Base-by-base conservation (phyloP, 2,888 invertebrate genomes). In the Tetheella fluctuosa region DNA sequence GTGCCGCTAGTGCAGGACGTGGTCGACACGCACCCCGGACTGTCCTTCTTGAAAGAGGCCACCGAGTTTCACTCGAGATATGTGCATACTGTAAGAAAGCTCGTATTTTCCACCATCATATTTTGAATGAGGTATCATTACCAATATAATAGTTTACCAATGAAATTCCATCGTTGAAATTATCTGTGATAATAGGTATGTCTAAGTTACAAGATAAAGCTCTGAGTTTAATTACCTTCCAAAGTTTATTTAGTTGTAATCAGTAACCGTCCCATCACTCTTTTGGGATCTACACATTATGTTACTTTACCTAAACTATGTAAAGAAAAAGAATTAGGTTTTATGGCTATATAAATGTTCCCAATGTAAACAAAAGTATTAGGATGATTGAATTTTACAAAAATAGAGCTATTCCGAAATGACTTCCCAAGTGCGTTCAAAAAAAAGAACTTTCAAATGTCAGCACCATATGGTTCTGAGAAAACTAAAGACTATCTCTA, bases 41-140 rank as follows among this genome's bases (percentile, higher is more conserved):
- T 99, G 71, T 97, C 97, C 66, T 99, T 99, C 94, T 95, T 99
- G 62, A 98, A 98, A 88, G 98, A 99, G 88, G 99, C 99, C 63
- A 97, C 97, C 1, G 99, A 99, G 94, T 99, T 99, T 93, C 99
- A 99, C 94, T 98, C 98, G 65, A 96, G 99, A 94, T 99, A 99
- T 88, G 97, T 99, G 74, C 98, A 99, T 90, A 99, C 99, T 85
- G 99, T 97, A 82, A 88, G 91, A 84, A 20, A 7, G 12, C 52
- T 34, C 13, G n/a, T 34, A 7, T 34, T 34, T 13, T 34, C 13
- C 7, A 0, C 13, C 6, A 13, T 25, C 6, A 6, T 25, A 25
- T 25, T 25, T 25, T 25, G n/a, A n/a, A n/a, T n/a, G n/a, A n/a
- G n/a, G n/a, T n/a, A n/a, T n/a, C n/a, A n/a, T n/a, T n/a, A n/a